Conservation (phyloP, 1,140 invertebrate genomes). For the Apis mellifera region Amel_HAv3.1 CM009935.2:6389001-6389500, state of each 20-base stretch:
- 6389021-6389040: background rate
- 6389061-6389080: background rate
- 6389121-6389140: background rate
- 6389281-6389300: conserved; percentile 55
- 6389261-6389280: conserved; percentile 56
- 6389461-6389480: too few relatives aligned
- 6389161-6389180: background rate
- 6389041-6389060: conserved; percentile 17
- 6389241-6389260: conserved; percentile 5
- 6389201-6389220: conserved; percentile 32
- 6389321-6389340: conserved; percentile 30
- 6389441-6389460: too few relatives aligned
- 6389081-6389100: background rate
- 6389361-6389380: background rate
- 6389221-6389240: conserved; percentile 17
- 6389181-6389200: conserved; percentile 36
- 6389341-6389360: background rate
- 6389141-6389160: background rate
- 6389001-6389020: conserved; percentile 7
- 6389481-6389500: too few relatives aligned
- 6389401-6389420: conserved; percentile 50
- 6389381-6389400: conserved; percentile 58
- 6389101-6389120: too few relatives aligned
- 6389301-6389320: conserved; percentile 25
- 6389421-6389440: conserved; percentile 20